Conservation (phyloP, 1,140 invertebrate species). For the Bradysia coprophila region DNA sequence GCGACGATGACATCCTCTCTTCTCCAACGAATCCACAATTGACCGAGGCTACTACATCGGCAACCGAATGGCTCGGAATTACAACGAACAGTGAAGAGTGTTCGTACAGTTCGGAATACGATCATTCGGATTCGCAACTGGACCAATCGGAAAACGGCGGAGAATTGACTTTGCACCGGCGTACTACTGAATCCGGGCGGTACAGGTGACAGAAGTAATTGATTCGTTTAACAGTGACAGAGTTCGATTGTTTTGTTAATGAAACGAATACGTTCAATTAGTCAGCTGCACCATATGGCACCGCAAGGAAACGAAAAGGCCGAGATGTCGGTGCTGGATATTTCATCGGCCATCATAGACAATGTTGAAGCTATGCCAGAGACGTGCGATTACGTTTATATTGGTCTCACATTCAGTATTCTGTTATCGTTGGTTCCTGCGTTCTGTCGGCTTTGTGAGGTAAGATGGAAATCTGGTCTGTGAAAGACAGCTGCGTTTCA, state of each 20-base stretch:
- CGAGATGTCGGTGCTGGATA: conserved; percentile 81
- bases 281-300: conserved; percentile 93
- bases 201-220: conserved; percentile 52
- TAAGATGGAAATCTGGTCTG: conserved; percentile 4
- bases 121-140: conserved; percentile 34
- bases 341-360: conserved; percentile 81
- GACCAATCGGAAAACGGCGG: conserved; percentile 30
- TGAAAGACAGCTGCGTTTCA: neutral
- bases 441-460: conserved; percentile 32
- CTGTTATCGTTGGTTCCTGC: conserved; percentile 33
- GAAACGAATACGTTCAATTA: conserved; percentile 15
- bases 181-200: conserved; percentile 46
- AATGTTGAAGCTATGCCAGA: conserved; percentile 70
- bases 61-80: conserved; percentile 64
- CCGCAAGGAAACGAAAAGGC: conserved; percentile 74
- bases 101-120: conserved; percentile 58
- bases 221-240: conserved; percentile 4
- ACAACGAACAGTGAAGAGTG: conserved; percentile 74
- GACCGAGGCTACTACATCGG: conserved; percentile 33
- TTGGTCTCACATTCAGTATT: conserved; percentile 36
- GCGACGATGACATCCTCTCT: conserved; percentile 28
- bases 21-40: conserved; percentile 19
- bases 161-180: conserved; percentile 51
- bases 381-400: conserved; percentile 65
- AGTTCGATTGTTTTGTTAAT: neutral